These are phyloP conservation scores for Pelodiscus sinensis DNA, from an alignment of 2,113 vertebrate species.

Conservation along the genomic window DNA sequence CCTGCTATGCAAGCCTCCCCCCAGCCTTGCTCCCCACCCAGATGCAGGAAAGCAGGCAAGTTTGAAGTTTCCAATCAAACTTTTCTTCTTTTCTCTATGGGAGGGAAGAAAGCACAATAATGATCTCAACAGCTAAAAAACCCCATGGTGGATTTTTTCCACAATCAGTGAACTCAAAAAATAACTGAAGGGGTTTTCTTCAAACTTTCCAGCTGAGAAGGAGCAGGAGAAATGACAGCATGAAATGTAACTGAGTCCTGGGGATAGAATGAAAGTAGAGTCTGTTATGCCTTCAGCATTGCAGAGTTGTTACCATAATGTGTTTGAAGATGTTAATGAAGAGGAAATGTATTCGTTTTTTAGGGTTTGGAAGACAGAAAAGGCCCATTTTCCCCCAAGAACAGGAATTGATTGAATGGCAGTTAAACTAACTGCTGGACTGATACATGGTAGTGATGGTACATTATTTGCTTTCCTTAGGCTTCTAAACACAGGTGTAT, in stretches of 20 bases:
- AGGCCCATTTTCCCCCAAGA: background rate
- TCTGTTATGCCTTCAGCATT: background rate
- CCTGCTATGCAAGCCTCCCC: background rate
- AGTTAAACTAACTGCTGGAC: background rate
- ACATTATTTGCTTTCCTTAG: background rate
- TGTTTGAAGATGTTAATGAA: background rate
- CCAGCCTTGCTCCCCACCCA: background rate
- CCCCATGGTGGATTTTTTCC: background rate
- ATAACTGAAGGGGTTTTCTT: background rate
- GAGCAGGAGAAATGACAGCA: accelerated
- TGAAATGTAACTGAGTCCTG: background rate
- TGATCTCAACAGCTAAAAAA: background rate
- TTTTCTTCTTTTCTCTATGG: background rate
- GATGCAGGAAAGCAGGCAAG: background rate
- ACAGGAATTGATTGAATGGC: background rate
- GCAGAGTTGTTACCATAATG: background rate
- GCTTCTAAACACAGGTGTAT: background rate
- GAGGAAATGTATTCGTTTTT: background rate
- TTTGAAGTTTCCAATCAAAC: background rate
- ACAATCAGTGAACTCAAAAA: background rate
- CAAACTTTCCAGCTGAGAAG: background rate
- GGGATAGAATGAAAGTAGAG: background rate
- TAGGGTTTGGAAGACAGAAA: background rate
- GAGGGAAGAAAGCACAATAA: background rate
- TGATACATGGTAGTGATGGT: background rate